Percentiles rank a stretch among this genome's conserved stretches.
Conservation (phyloP, 2,113 vertebrate genomes). For the Xyrauchen texanus region DNA sequence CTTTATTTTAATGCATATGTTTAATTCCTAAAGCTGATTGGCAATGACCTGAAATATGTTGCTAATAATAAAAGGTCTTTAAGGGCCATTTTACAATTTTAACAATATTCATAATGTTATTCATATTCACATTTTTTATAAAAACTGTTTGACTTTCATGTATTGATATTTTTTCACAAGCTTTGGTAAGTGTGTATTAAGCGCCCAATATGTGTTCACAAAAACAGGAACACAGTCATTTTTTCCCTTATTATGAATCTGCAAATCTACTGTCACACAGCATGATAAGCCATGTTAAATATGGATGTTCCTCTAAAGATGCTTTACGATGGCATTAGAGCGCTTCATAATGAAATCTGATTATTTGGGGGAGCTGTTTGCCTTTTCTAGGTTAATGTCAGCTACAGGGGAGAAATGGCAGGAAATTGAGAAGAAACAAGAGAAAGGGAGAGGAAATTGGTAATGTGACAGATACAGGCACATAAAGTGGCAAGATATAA, state of each 20-base stretch:
- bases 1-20: no score
- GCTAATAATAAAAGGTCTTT: no score
- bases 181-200: no score
- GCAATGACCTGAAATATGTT: no score
- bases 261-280: not conserved
- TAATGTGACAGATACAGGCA: not conserved
- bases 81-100: no score
- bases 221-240: no score
- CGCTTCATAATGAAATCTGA: slow-evolving; percentile 3
- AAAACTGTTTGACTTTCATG: no score
- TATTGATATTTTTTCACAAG: no score
- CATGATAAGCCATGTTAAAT: not conserved
- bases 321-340: slow-evolving; percentile 16
- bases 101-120: no score
- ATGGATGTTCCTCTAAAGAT: not conserved
- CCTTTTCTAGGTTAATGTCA: slow-evolving; percentile 12
- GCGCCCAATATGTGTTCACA: no score
- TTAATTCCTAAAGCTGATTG: no score
- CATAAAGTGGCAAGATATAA: slow-evolving; percentile 14
- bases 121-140: no score
- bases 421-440: not conserved
- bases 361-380: slow-evolving; percentile 5
- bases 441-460: not conserved
- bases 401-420: not conserved
- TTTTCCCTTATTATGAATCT: not conserved